Evolutionary conservation across 2,113 vertebrate genomes (phyloP).

Genomic region (Cathartes aura): DNA sequence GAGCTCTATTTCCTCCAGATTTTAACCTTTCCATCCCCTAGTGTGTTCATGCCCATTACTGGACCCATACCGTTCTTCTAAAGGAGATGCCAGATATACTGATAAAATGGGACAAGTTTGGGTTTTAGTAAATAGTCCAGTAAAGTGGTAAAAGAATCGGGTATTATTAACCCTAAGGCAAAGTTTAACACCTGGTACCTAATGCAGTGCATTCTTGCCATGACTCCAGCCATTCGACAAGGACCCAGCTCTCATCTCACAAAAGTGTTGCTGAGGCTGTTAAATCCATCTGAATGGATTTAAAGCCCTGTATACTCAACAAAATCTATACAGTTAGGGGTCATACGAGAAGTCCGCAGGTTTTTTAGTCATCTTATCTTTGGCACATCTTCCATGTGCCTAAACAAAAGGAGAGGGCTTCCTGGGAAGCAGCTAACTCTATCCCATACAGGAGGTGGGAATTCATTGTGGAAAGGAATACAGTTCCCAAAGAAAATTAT

Average conservation of each 20-base stretch:
- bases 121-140: neutral
- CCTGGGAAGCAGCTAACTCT: neutral
- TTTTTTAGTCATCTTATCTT: neutral
- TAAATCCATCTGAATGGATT: neutral
- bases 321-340: neutral
- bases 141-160: neutral
- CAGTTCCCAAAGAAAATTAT: neutral
- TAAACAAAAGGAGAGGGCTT: neutral
- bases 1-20: neutral
- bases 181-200: neutral
- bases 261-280: neutral
- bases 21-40: neutral
- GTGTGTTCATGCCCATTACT: neutral
- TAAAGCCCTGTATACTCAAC: neutral
- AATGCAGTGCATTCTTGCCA: neutral
- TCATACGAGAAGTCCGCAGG: neutral
- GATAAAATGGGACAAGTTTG: neutral
- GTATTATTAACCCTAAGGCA: neutral
- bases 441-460: neutral
- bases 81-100: neutral
- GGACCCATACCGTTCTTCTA: neutral
- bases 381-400: neutral
- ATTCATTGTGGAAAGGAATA: neutral
- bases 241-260: neutral
- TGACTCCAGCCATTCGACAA: neutral